Percentiles rank a stretch among this genome's conserved stretches.
Evolutionary conservation across 1,140 invertebrate species (phyloP).

Genomic region (Aphaenogaster ashmeadi): DNA sequence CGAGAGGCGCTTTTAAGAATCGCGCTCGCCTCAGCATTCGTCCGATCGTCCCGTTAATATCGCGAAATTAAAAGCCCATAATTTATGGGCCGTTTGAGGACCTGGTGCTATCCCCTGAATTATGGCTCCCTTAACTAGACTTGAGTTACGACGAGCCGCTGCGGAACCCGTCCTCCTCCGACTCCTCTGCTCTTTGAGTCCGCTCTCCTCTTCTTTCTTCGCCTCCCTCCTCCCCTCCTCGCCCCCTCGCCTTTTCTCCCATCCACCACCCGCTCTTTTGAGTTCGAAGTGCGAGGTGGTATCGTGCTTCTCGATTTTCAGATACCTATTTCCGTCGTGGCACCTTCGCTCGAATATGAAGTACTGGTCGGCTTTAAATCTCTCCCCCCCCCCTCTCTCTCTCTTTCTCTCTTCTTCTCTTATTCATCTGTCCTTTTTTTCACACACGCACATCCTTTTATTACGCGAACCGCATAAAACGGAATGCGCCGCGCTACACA

Average conservation of each 20-base stretch:
- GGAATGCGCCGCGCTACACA: conserved; percentile 12
- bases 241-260: neutral
- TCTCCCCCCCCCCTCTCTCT: conserved; percentile 18
- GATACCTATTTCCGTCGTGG: conserved; percentile 74
- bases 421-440: conserved; percentile 31
- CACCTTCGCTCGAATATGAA: conserved; percentile 69
- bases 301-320: conserved; percentile 73
- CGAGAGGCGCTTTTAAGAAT: conserved; percentile 49
- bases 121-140: conserved; percentile 87
- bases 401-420: neutral
- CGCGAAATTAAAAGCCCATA: conserved; percentile 85
- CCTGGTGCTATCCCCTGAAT: conserved; percentile 85
- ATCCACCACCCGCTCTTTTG: conserved; percentile 45
- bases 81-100: conserved; percentile 86
- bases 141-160: conserved; percentile 85
- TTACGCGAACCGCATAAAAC: conserved; percentile 70
- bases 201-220: conserved; percentile 53
- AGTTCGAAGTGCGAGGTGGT: conserved; percentile 69
- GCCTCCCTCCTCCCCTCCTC: neutral
- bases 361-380: conserved; percentile 70
- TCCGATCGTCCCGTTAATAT: conserved; percentile 84
- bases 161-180: conserved; percentile 71
- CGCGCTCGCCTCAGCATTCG: conserved; percentile 70
- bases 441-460: conserved; percentile 62
- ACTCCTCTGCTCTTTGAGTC: conserved; percentile 67